Evolutionary conservation across 2,797 vertebrate genomes (phyloP).

Genomic region (Mus spretus): DNA sequence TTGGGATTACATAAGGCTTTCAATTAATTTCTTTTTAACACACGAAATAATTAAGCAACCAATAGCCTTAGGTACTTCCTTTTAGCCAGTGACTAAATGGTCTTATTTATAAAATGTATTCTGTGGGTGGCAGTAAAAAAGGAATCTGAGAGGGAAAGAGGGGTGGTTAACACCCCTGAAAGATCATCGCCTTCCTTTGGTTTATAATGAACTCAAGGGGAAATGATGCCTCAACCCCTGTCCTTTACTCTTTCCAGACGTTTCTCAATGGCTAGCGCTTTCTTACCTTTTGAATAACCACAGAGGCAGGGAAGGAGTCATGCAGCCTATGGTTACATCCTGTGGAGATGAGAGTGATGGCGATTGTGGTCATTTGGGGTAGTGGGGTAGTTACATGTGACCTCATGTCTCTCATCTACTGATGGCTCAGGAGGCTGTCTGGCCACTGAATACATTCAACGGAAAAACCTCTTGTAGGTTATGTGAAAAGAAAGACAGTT

Average conservation of each 20-base stretch:
- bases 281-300: slow-evolving; percentile 70
- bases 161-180: not conserved
- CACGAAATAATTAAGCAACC: slow-evolving; percentile 61
- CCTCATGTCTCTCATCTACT: not conserved
- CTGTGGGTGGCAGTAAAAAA: slow-evolving; percentile 50
- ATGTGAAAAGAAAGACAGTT: slow-evolving; percentile 5
- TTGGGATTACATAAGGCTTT: not conserved
- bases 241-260: slow-evolving; percentile 1
- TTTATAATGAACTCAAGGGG: slow-evolving; percentile 73
- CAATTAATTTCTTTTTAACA: not conserved
- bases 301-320: slow-evolving; percentile 37
- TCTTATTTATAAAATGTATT: slow-evolving; percentile 68
- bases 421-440: not conserved
- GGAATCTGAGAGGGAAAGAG: slow-evolving; percentile 1
- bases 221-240: slow-evolving; percentile 66
- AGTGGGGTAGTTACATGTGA: not conserved
- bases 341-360: not conserved
- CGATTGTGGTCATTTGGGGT: not conserved
- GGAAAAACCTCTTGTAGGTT: not conserved
- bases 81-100: slow-evolving; percentile 66
- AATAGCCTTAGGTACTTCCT: slow-evolving; percentile 52
- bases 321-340: not conserved
- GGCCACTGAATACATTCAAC: not conserved
- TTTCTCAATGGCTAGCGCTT: slow-evolving; percentile 65
- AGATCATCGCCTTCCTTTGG: not conserved